Conservation (phyloP, 2,888 invertebrate species). For the Luffia ferchaultella region DNA sequence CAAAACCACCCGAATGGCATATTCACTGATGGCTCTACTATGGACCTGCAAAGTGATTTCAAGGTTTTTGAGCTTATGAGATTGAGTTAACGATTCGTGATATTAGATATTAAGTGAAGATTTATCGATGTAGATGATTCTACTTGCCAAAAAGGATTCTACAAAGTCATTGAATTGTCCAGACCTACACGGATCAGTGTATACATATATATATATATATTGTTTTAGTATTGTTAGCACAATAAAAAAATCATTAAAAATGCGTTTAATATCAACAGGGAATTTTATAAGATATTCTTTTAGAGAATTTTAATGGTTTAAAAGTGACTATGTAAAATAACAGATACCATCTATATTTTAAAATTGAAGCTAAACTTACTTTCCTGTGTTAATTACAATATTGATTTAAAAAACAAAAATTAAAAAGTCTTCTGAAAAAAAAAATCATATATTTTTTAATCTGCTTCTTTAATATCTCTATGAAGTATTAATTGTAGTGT, state of each 20-base stretch:
- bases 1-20: constrained; percentile 9
- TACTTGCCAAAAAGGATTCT: not conserved
- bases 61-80: constrained; percentile 54
- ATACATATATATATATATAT: not conserved
- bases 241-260: constrained; percentile 8
- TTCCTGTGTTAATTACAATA: too few species aligned
- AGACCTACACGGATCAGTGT: not conserved
- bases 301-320: too few species aligned
- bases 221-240: not conserved
- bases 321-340: too few species aligned
- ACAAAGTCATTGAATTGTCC: not conserved
- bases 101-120: constrained; percentile 51
- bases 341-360: too few species aligned
- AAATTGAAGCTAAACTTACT: too few species aligned
- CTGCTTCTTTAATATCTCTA: too few species aligned
- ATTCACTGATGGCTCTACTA: constrained; percentile 23
- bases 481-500: too few species aligned
- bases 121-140: constrained; percentile 11
- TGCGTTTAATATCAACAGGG: not conserved
- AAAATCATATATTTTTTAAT: too few species aligned
- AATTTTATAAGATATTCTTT: not conserved
- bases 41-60: constrained; percentile 37
- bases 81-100: constrained; percentile 39
- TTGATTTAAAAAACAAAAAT: too few species aligned
- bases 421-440: too few species aligned